phyloP scores from a whole-genome alignment of 2,797 vertebrate genomes.

The Notolepis coatsorum region DNA sequence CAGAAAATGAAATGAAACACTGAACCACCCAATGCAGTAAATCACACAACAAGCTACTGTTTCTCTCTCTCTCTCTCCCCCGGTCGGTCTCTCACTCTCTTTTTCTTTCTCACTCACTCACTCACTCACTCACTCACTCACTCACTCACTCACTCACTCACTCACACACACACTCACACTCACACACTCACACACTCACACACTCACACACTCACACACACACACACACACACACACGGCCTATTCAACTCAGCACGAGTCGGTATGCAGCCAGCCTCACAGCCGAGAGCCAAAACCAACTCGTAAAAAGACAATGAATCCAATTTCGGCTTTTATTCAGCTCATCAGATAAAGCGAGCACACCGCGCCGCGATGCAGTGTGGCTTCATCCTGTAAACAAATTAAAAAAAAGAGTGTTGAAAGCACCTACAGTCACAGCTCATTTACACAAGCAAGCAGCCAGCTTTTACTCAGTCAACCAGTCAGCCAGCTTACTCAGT shows the following conservation, averaged over 20 bases:
- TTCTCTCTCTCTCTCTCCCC: neutral
- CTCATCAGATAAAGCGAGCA: conserved; percentile 5
- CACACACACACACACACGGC: neutral
- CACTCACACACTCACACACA: neutral
- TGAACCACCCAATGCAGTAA: neutral
- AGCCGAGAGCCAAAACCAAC: conserved; percentile 1
- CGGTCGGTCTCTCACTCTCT: neutral
- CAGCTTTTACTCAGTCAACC: too few species aligned
- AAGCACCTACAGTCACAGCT: too few species aligned
- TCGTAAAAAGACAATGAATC: conserved; percentile 13
- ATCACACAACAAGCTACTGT: neutral
- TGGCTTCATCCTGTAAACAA: conserved; percentile 4
- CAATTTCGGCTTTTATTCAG: conserved; percentile 10
- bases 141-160: neutral
- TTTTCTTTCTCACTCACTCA: neutral
- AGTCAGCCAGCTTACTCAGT: too few species aligned
- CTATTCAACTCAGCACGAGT: neutral
- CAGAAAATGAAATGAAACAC: neutral
- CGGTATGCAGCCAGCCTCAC: conserved; percentile 2
- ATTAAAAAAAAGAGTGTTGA: too few species aligned
- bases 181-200: neutral
- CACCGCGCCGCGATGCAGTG: neutral
- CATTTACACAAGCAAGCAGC: too few species aligned
- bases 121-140: too few species aligned
- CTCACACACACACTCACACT: neutral